phyloP scores from a whole-genome alignment of 37 sponge, comb jelly and placozoan species.

The Petrosia ficiformis region DNA sequence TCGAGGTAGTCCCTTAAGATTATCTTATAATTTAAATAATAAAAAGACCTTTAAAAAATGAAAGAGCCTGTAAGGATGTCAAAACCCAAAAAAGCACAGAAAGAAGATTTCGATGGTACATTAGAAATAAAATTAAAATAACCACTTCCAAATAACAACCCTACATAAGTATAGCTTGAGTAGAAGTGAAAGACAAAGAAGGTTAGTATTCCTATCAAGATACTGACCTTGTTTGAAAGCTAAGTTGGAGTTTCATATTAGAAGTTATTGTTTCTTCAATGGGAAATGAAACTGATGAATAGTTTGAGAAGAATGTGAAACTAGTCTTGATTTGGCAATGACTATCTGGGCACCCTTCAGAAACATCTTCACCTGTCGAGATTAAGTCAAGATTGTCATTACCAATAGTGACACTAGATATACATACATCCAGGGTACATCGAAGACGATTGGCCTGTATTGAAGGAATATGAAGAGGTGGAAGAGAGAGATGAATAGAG shows the following conservation, averaged over 20 bases:
- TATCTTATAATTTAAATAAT: too few species aligned
- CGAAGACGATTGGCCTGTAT: slow-evolving; percentile 7
- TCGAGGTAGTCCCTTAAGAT: too few species aligned
- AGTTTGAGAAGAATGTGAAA: slow-evolving; percentile 16
- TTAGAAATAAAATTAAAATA: too few species aligned
- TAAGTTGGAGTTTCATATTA: background rate
- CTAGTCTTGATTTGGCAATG: slow-evolving; percentile 44
- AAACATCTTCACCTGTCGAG: slow-evolving; percentile 7
- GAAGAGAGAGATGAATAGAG: too few species aligned
- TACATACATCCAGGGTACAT: slow-evolving; percentile 32
- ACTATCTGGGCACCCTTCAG: slow-evolving; percentile 30
- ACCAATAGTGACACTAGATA: slow-evolving; percentile 19
- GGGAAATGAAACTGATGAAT: background rate
- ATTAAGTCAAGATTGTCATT: slow-evolving; percentile 13
- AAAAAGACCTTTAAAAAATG: too few species aligned
- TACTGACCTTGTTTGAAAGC: slow-evolving; percentile 10
- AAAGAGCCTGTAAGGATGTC: too few species aligned
- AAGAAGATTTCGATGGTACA: too few species aligned
- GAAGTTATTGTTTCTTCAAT: background rate
- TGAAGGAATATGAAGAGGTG: too few species aligned
- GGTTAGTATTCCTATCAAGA: too few species aligned
- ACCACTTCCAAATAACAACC: too few species aligned
- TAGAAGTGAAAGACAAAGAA: background rate
- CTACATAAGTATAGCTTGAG: too few species aligned
- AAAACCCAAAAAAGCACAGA: too few species aligned